phyloP scores from a whole-genome alignment of 1,140 invertebrate genomes.

The Panagrolaimus sp. region DNA sequence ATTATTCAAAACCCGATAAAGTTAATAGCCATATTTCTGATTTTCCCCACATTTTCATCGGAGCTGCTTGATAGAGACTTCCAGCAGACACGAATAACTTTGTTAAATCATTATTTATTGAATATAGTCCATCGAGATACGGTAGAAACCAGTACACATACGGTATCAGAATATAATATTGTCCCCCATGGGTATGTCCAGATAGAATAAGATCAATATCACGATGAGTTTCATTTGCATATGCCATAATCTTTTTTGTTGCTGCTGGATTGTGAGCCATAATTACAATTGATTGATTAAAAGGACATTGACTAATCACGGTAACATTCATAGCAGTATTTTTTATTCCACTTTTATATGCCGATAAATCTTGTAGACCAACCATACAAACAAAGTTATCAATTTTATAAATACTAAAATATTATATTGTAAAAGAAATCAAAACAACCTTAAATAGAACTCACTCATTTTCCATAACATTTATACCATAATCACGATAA shows the following conservation, averaged over 20 bases:
- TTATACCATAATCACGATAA: not conserved
- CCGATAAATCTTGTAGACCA: conserved; percentile 41
- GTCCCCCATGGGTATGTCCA: conserved; percentile 34
- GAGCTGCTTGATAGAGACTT: conserved; percentile 42
- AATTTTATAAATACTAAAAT: conserved; percentile 9
- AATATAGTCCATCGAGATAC: conserved; percentile 39
- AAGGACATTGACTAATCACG: conserved; percentile 21
- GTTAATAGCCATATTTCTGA: conserved; percentile 40
- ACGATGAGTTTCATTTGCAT: conserved; percentile 13
- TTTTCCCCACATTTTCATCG: conserved; percentile 42
- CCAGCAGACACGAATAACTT: conserved; percentile 38
- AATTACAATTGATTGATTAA: not conserved
- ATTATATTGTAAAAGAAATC: conserved; percentile 21
- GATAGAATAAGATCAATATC: conserved; percentile 40
- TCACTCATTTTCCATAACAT: too few species aligned
- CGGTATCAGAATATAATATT: conserved; percentile 37
- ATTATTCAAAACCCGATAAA: conserved; percentile 13
- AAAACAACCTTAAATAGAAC: too few species aligned
- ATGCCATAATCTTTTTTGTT: conserved; percentile 27
- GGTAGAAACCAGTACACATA: conserved; percentile 45
- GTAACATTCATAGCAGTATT: conserved; percentile 31
- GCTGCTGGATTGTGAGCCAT: conserved; percentile 38
- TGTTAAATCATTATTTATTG: conserved; percentile 27
- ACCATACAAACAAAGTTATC: conserved; percentile 29
- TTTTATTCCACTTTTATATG: conserved; percentile 21